A percentile compares a stretch with the other conserved stretches of the same genome.
Evolutionary conservation across 2,113 vertebrate genomes (phyloP).

Genomic region (Brachyhypopomus gauderio): DNA sequence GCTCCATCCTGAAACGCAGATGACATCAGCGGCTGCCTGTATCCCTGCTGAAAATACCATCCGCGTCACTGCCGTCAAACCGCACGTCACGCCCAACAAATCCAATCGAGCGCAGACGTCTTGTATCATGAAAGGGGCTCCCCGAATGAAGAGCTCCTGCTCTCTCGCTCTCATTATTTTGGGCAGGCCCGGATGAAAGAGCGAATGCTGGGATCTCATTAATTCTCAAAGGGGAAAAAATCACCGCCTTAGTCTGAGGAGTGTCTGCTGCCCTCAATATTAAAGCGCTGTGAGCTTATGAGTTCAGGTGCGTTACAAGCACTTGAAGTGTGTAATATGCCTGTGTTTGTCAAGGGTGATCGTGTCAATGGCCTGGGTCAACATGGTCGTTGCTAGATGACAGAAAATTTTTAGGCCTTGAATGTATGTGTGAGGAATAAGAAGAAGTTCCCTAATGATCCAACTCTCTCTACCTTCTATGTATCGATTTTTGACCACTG

Average conservation of each 20-base stretch:
- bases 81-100: conserved; percentile 72
- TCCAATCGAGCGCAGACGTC: background rate
- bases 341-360: background rate
- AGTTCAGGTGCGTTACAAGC: background rate
- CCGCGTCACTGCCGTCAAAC: conserved; percentile 86
- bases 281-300: background rate
- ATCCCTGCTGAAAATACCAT: conserved; percentile 83
- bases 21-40: conserved; percentile 81
- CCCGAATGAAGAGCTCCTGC: background rate
- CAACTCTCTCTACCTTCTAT: background rate
- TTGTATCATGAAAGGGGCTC: conserved; percentile 15
- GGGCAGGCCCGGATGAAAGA: conserved; percentile 3
- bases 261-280: background rate
- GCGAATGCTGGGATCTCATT: background rate
- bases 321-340: background rate
- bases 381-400: background rate
- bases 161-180: conserved; percentile 17
- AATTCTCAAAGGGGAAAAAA: conserved; percentile 10
- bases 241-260: background rate
- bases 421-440: background rate
- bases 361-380: too few relatives aligned
- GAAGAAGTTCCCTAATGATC: background rate
- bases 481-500: background rate
- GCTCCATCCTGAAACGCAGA: conserved; percentile 80
- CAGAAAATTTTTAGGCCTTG: background rate